phyloP scores from a whole-genome alignment of 2,888 invertebrate genomes.

The Boloria selene region DNA sequence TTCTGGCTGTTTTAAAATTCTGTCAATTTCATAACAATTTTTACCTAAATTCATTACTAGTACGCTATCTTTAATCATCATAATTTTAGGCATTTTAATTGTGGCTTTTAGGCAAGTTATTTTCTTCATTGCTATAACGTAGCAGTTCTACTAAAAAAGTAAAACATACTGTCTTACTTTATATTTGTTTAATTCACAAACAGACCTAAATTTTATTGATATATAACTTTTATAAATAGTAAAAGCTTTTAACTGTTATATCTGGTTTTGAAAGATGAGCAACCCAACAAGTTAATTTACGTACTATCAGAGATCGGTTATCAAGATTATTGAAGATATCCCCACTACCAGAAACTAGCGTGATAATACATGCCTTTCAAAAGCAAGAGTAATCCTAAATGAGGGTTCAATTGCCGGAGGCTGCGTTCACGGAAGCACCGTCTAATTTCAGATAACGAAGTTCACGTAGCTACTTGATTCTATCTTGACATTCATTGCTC shows the following conservation, averaged over 20 bases:
- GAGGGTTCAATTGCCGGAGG: constrained; percentile 36
- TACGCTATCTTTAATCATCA: too few relatives aligned
- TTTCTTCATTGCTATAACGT: too few relatives aligned
- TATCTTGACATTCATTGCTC: constrained; percentile 35
- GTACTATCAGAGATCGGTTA: neutral
- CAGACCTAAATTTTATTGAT: too few relatives aligned
- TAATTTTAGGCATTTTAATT: too few relatives aligned
- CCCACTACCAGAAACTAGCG: constrained; percentile 16
- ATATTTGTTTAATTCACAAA: too few relatives aligned
- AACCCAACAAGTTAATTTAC: constrained; percentile 14
- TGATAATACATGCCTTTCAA: constrained; percentile 32
- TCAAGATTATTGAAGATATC: constrained; percentile 12
- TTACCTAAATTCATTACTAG: too few relatives aligned
- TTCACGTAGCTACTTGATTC: constrained; percentile 31
- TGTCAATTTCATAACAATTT: too few relatives aligned
- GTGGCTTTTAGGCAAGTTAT: too few relatives aligned
- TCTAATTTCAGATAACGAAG: constrained; percentile 37
- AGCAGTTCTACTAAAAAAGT: too few relatives aligned
- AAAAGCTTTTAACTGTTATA: neutral
- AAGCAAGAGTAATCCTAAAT: constrained; percentile 30
- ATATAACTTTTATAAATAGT: too few relatives aligned
- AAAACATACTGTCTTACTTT: too few relatives aligned
- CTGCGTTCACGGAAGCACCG: constrained; percentile 27
- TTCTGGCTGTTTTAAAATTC: too few relatives aligned
- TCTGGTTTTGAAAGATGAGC: neutral